phyloP scores from a whole-genome alignment of 2,888 invertebrate genomes.

The Urechis unicinctus region DNA sequence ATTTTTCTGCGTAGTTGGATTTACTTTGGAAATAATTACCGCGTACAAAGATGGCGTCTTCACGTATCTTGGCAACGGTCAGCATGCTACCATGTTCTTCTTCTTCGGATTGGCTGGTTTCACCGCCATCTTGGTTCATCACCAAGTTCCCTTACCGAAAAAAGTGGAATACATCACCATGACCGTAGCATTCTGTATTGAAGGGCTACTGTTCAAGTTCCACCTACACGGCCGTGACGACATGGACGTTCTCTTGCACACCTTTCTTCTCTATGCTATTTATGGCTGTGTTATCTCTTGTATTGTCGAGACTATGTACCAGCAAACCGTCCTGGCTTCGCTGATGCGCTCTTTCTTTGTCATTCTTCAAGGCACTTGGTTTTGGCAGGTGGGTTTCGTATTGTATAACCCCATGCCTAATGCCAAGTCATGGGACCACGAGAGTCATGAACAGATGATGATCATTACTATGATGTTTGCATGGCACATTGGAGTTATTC shows the following conservation, averaged over 20 bases:
- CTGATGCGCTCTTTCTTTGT: conserved; percentile 48
- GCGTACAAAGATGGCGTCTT: conserved; percentile 45
- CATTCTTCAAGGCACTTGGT: conserved; percentile 56
- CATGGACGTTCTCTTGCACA: conserved; percentile 50
- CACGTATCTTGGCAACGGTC: conserved; percentile 49
- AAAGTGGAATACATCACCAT: conserved; percentile 50
- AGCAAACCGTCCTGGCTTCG: conserved; percentile 43
- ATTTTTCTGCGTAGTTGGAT: conserved; percentile 31
- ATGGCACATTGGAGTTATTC: conserved; percentile 38
- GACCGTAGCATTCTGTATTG: conserved; percentile 49
- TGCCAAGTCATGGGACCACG: conserved; percentile 41
- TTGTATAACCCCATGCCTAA: conserved; percentile 51
- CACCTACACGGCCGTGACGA: conserved; percentile 52
- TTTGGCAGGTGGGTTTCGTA: conserved; percentile 54
- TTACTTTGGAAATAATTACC: conserved; percentile 44
- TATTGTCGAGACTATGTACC: conserved; percentile 47
- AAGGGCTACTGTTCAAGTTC: conserved; percentile 53
- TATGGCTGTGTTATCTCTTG: conserved; percentile 37
- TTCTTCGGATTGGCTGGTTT: conserved; percentile 53
- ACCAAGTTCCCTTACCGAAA: conserved; percentile 41
- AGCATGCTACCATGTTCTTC: conserved; percentile 56
- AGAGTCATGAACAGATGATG: conserved; percentile 50
- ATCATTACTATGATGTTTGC: conserved; percentile 49
- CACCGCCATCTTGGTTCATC: conserved; percentile 47
- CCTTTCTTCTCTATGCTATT: conserved; percentile 50